Evolutionary conservation across 2,113 vertebrate genomes (phyloP), one percentile per base, ranked within the genome.

Genomic region (Laterallus jamaicensis): DNA sequence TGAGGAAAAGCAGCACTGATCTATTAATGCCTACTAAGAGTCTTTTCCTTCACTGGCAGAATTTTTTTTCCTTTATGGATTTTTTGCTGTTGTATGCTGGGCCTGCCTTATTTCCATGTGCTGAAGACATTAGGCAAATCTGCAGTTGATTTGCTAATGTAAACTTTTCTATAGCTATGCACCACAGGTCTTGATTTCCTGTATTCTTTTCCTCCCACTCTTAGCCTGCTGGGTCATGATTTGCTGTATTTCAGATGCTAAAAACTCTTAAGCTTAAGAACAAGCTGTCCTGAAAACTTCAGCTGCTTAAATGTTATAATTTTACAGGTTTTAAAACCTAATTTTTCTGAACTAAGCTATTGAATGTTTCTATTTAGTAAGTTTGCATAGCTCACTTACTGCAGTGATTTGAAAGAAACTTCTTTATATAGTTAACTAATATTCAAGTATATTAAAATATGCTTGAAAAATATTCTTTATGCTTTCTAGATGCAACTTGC

Each of bases 71-170:
- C 75, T 76, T 49, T 58, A 71, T 73, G 90, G 92, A 62, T 91
- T 92, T 94, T 73, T 86, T 94, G 50, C 73, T 94, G 69, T 80
- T 85, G 35, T 92, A 77, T 96, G 54, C 63, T 12, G 15, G 40
- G 35, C 6, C 19, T 92, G 31, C 32, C 56, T 74, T 79, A 75
- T 88, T 96, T 94, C 35, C 35, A 13, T 89, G 69, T 60, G 60
- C 76, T 94, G 80, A 44, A 93, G 84, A 88, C 66, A 77, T 77
- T 54, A 92, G 73, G 81, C 80, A 95, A 95, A 88, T 58, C 56
- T 86, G 69, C 69, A 86, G 64, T 69, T 44, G 31, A 71, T 95
- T 96, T 96, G 88, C 68, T 87, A 92, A 94, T 82, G 69, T 95
- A 93, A 93, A 95, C 83, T 91, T 92, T 71, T 75, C 80, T 91